Conservation (phyloP, 1,140 invertebrate species). For the Neocloeon triangulifer region DNA sequence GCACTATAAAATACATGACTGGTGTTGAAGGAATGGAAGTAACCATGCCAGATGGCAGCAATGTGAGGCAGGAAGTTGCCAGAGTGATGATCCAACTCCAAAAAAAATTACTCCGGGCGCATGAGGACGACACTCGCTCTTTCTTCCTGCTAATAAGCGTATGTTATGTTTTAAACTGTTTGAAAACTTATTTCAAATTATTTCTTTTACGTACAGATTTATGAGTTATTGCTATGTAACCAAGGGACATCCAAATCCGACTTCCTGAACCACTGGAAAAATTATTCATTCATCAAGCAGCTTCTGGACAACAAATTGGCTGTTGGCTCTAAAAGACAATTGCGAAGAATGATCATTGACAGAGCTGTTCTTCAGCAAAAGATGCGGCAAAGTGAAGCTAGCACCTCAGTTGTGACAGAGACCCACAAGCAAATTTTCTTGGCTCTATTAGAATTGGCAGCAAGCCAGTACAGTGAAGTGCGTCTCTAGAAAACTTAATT, state of each 20-base stretch:
- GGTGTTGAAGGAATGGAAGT: constrained; percentile 15
- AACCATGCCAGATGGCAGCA: constrained; percentile 34
- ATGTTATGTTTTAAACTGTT: constrained; percentile 10
- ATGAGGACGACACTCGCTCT: constrained; percentile 54
- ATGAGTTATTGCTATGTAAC: constrained; percentile 30
- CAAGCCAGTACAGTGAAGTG: constrained; percentile 44
- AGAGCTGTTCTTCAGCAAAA: constrained; percentile 41
- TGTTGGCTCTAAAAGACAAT: constrained; percentile 28
- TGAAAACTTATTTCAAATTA: too few relatives aligned
- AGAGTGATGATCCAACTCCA: constrained; percentile 27
- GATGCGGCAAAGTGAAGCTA: constrained; percentile 21
- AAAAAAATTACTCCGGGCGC: constrained; percentile 27
- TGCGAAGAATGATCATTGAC: constrained; percentile 37
- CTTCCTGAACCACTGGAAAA: constrained; percentile 29
- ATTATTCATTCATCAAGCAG: constrained; percentile 30
- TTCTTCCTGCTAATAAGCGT: constrained; percentile 32
- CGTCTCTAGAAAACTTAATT: constrained; percentile 8
- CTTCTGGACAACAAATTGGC: constrained; percentile 34
- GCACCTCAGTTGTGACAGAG: constrained; percentile 21
- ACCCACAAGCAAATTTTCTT: constrained; percentile 33
- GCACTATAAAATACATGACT: not conserved
- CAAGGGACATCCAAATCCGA: constrained; percentile 22
- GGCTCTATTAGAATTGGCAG: constrained; percentile 36
- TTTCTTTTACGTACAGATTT: constrained; percentile 24
- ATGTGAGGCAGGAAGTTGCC: constrained; percentile 30